These are phyloP conservation scores for Pantala flavescens DNA, from an alignment of 1,140 invertebrate species.

Conservation along the genomic window DNA sequence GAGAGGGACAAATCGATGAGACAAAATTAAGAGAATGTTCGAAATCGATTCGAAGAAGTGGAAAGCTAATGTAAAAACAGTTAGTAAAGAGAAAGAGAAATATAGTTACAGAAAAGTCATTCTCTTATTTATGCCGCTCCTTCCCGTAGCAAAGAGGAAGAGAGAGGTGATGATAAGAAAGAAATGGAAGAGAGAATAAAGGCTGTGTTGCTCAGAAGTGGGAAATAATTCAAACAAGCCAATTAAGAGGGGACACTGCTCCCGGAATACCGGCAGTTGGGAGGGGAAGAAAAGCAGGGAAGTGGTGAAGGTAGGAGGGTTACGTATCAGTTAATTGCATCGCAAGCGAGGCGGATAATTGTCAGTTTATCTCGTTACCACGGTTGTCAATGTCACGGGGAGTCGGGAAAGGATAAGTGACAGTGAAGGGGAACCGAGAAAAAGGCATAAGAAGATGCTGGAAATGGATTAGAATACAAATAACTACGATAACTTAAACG, in stretches of 20 bases:
- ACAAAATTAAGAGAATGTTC: too few species aligned
- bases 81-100: too few species aligned
- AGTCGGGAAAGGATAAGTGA: background rate
- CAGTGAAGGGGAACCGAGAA: background rate
- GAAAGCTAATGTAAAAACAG: too few species aligned
- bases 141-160: background rate
- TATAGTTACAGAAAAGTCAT: too few species aligned
- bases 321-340: conserved; percentile 7
- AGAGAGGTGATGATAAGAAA: background rate
- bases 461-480: too few species aligned
- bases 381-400: background rate
- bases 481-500: too few species aligned
- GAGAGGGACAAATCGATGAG: too few species aligned
- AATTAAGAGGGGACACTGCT: conserved; percentile 3
- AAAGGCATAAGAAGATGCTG: too few species aligned
- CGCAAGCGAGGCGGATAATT: conserved; percentile 3
- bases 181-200: background rate
- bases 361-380: conserved; percentile 5
- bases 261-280: background rate
- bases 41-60: too few species aligned
- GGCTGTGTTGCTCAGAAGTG: background rate
- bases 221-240: background rate
- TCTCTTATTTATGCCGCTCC: too few species aligned
- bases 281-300: background rate
- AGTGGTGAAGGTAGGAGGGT: background rate